Percentiles rank a stretch among this genome's conserved stretches.
These are phyloP conservation scores for Melanocharis versteri DNA, from an alignment of 2,113 vertebrate species.

Conservation along the genomic window DNA sequence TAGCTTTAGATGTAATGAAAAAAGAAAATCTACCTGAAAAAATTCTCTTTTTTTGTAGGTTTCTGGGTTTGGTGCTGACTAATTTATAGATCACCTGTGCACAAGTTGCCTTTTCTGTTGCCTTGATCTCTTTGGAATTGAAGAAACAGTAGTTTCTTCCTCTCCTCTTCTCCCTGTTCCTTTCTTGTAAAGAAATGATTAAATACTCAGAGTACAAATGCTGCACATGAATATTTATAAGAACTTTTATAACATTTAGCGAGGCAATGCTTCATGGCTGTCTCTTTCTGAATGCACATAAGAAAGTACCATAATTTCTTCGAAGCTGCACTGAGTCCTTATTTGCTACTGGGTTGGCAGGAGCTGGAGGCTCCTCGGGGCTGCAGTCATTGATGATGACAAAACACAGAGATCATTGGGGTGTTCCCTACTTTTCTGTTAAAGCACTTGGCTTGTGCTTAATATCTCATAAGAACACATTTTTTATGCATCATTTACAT, in stretches of 20 bases:
- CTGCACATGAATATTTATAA: slow-evolving; percentile 55
- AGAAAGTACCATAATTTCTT: slow-evolving; percentile 7
- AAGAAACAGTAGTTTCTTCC: background rate
- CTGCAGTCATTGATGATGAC: background rate
- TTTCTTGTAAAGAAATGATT: slow-evolving; percentile 45
- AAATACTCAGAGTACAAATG: slow-evolving; percentile 45
- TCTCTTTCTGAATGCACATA: slow-evolving; percentile 26
- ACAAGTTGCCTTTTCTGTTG: background rate
- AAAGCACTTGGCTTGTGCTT: background rate
- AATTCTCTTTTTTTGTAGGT: background rate
- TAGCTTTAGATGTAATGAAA: background rate
- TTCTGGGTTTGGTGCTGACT: background rate
- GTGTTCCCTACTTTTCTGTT: background rate
- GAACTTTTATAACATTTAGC: slow-evolving; percentile 50
- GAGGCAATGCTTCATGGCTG: background rate
- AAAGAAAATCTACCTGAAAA: background rate
- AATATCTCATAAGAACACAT: background rate
- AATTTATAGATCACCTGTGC: background rate
- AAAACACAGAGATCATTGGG: background rate
- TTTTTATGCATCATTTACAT: background rate
- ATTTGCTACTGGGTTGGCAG: background rate
- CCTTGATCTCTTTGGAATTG: background rate
- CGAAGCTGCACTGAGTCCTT: background rate
- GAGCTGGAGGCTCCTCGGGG: background rate
- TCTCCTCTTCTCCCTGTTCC: background rate